Evolutionary conservation across 1,140 invertebrate genomes (phyloP), one percentile per base, ranked within the genome.

Genomic region (Stegodyphus mimosarum): DNA sequence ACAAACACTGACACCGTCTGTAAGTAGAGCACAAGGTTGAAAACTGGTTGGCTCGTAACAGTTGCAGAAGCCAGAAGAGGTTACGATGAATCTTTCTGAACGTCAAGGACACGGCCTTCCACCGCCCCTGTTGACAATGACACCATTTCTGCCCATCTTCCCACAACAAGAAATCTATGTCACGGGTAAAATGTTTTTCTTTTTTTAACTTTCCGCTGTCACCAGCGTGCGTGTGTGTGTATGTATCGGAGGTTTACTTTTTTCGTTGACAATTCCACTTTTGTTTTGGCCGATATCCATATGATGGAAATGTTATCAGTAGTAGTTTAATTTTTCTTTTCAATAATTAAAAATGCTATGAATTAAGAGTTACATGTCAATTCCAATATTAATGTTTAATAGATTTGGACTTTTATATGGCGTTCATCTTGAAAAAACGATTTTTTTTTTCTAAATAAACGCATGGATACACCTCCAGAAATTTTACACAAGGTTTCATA

Each of bases 81-180:
- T 73, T 55, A 53, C 51, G 50, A 55, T 17, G 55, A 33, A 67
- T 66, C 80, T 63, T 66, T 49, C 18, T 17, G 50, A 13, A 10
- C 72, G 63, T 60, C 73, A 84, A 84, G 81, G 81, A 33, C 73
- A 76, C 63, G 81, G 73, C 80, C 80, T 83, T 83, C 71, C 33
- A 33, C 78, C 69, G 78, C 78, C 18, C 69, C 15, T 63, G 53
- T 60, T 81, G 81, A 84, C 81, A 84, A 69, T 84, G 81, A 84
- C 81, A 84, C 73, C 17, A 76, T 84, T 84, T 69, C 7, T 7
- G 18, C 18, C 51, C 78, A 81, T 81, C 78, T 81, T 81, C 50
- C 17, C 66, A 48, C 17, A n/a, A 15, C 50, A 74, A 15, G n/a
- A 76, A 76, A 84, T 84, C 81, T 76, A 53, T 84, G 81, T 84